Conservation (phyloP, 2,797 vertebrate genomes). For the Urophycis tenuis region DNA sequence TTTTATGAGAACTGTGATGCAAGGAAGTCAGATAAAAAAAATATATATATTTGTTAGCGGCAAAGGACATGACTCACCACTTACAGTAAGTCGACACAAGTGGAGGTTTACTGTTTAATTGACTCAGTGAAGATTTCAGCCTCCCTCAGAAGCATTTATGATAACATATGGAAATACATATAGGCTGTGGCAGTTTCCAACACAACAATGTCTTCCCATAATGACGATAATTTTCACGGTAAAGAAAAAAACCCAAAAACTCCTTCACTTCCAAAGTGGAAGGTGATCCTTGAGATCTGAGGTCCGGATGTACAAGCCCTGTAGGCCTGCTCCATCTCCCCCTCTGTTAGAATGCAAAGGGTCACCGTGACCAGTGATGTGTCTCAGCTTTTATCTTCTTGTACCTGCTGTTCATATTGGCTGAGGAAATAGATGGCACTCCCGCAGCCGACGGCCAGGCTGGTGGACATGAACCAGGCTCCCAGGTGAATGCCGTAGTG, state of each 20-base stretch:
- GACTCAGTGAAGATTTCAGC: neutral
- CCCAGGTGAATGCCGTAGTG: conserved; percentile 61
- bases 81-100: neutral
- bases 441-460: conserved; percentile 70
- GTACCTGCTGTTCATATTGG: conserved; percentile 51
- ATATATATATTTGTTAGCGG: neutral
- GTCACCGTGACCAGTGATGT: neutral
- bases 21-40: neutral
- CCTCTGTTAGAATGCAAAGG: neutral
- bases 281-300: too few relatives aligned
- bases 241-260: too few relatives aligned
- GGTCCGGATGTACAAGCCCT: too few relatives aligned
- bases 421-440: conserved; percentile 75
- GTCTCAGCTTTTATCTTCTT: neutral
- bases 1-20: neutral
- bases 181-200: too few relatives aligned
- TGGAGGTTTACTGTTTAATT: neutral
- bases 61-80: conserved; percentile 19
- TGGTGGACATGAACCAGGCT: conserved; percentile 76
- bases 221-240: too few relatives aligned
- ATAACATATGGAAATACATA: neutral
- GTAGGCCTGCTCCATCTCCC: neutral
- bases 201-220: too few relatives aligned
- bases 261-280: too few relatives aligned
- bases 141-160: neutral